phyloP scores from a whole-genome alignment of 2,888 invertebrate species.

The Troides oblongomaculatus region DNA sequence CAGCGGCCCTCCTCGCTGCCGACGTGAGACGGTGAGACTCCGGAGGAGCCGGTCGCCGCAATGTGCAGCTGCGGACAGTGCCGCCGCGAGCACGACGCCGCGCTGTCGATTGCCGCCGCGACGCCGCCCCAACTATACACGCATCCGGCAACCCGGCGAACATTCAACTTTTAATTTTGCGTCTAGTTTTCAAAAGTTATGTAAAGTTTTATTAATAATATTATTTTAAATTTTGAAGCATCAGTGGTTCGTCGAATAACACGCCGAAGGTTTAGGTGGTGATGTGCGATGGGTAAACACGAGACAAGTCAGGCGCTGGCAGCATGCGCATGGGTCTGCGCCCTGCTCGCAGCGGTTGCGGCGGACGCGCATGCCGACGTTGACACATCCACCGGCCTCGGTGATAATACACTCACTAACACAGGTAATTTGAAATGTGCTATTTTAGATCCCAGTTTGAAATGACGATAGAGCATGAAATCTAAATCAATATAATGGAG shows the following conservation, averaged over 20 bases:
- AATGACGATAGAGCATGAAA: no score
- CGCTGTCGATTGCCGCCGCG: slow-evolving; percentile 46
- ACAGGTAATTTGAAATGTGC: slow-evolving; percentile 53
- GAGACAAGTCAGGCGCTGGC: slow-evolving; percentile 42
- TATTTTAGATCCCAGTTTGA: no score
- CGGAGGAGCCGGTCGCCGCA: slow-evolving; percentile 67
- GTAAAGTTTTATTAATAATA: slow-evolving; percentile 21
- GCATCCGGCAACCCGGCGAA: slow-evolving; percentile 21
- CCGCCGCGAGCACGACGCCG: slow-evolving; percentile 62
- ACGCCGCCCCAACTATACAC: slow-evolving; percentile 38
- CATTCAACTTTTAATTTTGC: slow-evolving; percentile 15
- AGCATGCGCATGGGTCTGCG: slow-evolving; percentile 73
- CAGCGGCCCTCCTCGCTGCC: slow-evolving; percentile 71
- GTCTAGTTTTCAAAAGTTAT: slow-evolving; percentile 25
- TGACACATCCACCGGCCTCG: slow-evolving; percentile 74
- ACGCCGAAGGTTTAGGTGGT: slow-evolving; percentile 47
- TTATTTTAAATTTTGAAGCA: slow-evolving; percentile 23
- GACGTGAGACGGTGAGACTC: slow-evolving; percentile 64
- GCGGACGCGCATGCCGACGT: slow-evolving; percentile 63
- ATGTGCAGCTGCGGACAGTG: slow-evolving; percentile 67
- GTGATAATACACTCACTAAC: slow-evolving; percentile 73
- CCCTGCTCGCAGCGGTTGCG: slow-evolving; percentile 51
- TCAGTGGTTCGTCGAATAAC: slow-evolving; percentile 31
- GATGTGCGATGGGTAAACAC: slow-evolving; percentile 74
- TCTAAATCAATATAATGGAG: no score